phyloP scores from a whole-genome alignment of 2,113 vertebrate genomes.

The Acrocephalus arundinaceus region DNA sequence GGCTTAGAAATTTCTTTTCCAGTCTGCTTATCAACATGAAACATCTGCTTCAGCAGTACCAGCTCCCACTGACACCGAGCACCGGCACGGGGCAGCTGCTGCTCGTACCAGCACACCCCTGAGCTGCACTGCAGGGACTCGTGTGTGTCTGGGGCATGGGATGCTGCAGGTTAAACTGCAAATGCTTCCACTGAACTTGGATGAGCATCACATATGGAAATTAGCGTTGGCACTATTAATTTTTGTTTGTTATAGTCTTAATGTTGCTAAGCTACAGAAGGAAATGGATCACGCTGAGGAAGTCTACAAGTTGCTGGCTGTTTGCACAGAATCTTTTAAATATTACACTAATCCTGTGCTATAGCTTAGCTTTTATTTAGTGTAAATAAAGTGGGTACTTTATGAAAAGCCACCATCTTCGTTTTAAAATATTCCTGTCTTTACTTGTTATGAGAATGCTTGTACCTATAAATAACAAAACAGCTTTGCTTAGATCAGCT shows the following conservation, averaged over 20 bases:
- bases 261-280: slow-evolving; percentile 67
- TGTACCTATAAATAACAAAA: slow-evolving; percentile 65
- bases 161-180: not conserved
- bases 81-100: slow-evolving; percentile 1
- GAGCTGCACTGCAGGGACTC: slow-evolving; percentile 14
- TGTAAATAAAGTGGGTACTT: slow-evolving; percentile 64
- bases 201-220: slow-evolving; percentile 26
- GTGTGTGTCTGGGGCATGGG: not conserved
- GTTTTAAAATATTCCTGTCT: slow-evolving; percentile 38
- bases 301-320: slow-evolving; percentile 66
- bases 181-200: slow-evolving; percentile 43
- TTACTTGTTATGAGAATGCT: slow-evolving; percentile 54
- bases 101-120: not conserved
- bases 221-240: slow-evolving; percentile 61
- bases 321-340: slow-evolving; percentile 71
- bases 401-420: slow-evolving; percentile 50
- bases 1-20: slow-evolving; percentile 61
- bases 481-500: slow-evolving; percentile 60
- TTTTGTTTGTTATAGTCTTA: slow-evolving; percentile 65
- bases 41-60: slow-evolving; percentile 73
- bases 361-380: slow-evolving; percentile 67
- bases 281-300: slow-evolving; percentile 35
- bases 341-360: slow-evolving; percentile 59
- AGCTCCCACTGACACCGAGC: slow-evolving; percentile 58
- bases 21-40: slow-evolving; percentile 72